Evolutionary conservation across 2,113 vertebrate species (phyloP).

Genomic region (Halichoerus grypus): DNA sequence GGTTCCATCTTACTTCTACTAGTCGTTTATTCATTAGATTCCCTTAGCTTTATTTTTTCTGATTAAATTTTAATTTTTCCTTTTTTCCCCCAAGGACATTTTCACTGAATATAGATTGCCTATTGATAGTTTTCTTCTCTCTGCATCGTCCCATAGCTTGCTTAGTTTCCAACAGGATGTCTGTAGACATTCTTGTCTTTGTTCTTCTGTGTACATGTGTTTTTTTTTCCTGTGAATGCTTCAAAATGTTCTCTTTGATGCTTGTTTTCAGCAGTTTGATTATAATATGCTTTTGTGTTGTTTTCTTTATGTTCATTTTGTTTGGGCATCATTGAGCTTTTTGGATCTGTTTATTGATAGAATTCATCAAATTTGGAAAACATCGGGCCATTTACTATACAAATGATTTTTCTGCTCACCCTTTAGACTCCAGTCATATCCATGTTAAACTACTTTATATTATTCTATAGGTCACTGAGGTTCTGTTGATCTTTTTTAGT

Average conservation of each 20-base stretch:
- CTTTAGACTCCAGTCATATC: neutral
- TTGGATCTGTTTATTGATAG: neutral
- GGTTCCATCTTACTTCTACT: neutral
- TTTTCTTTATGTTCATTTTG: slow-evolving; percentile 6
- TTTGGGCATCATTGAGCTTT: neutral
- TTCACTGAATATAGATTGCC: neutral
- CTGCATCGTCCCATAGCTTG: neutral
- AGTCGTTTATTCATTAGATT: neutral
- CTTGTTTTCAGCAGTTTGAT: neutral
- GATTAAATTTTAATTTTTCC: neutral
- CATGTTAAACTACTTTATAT: neutral
- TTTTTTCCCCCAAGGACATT: neutral
- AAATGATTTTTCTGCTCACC: neutral
- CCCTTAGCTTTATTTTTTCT: slow-evolving; percentile 9
- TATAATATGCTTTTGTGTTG: neutral
- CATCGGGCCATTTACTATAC: neutral
- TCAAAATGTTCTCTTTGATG: slow-evolving; percentile 32
- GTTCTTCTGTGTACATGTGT: neutral
- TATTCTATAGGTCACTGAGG: neutral
- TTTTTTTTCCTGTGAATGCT: neutral
- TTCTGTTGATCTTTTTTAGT: neutral
- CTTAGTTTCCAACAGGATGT: neutral
- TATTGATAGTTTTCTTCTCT: neutral
- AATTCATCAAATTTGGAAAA: neutral
- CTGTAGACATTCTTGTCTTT: neutral